Percentiles rank a stretch among this genome's conserved stretches.
phyloP scores from a whole-genome alignment of 2,888 invertebrate species.

The Noctua comes region DNA sequence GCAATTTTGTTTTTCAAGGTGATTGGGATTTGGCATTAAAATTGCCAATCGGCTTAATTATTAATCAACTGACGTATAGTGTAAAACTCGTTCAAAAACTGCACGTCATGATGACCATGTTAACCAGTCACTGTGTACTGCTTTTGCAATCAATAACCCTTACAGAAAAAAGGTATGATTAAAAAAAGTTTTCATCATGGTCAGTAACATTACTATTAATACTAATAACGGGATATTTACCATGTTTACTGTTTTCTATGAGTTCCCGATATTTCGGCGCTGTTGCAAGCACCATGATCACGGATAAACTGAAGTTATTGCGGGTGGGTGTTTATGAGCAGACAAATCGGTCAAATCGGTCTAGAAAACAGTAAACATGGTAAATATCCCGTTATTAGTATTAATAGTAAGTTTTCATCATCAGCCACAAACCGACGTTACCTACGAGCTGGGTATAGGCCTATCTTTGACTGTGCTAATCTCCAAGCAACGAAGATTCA shows the following conservation, averaged over 20 bases:
- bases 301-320: too few relatives aligned
- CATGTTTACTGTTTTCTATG: too few relatives aligned
- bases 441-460: background rate
- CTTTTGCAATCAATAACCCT: background rate
- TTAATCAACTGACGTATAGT: background rate
- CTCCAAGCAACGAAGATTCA: background rate
- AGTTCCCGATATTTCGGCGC: too few relatives aligned
- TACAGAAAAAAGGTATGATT: background rate
- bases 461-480: background rate
- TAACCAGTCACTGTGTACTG: background rate
- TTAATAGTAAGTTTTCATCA: background rate
- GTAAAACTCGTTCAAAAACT: background rate
- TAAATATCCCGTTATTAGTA: too few relatives aligned
- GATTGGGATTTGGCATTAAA: background rate
- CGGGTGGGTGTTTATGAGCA: too few relatives aligned
- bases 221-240: too few relatives aligned
- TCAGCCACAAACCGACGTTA: background rate
- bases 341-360: too few relatives aligned
- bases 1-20: background rate
- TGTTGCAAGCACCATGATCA: too few relatives aligned
- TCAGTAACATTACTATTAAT: too few relatives aligned
- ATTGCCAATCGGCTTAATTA: constrained; percentile 20
- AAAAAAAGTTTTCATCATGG: background rate
- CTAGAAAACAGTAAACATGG: too few relatives aligned
- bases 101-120: constrained; percentile 6